These are phyloP conservation scores for Onychostoma macrolepis DNA, from an alignment of 2,113 vertebrate species.

Conservation along the genomic window DNA sequence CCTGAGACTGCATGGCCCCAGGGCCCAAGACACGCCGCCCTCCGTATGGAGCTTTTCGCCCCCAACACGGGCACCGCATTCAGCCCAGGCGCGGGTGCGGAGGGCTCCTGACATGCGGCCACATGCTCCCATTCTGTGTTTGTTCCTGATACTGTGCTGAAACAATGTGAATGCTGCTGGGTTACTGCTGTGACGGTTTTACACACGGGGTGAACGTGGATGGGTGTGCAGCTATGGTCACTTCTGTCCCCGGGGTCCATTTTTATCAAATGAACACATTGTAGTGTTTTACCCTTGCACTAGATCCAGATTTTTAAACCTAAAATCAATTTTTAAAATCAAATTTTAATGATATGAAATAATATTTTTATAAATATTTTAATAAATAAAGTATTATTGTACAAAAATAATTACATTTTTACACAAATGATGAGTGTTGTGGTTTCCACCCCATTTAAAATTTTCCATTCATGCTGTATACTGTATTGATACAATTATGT, in stretches of 20 bases:
- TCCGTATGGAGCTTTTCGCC: constrained; percentile 85
- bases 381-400: too few relatives aligned
- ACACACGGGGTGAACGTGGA: not conserved
- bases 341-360: not conserved
- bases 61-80: constrained; percentile 75
- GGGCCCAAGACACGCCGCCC: constrained; percentile 85
- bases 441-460: not conserved
- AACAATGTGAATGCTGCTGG: constrained; percentile 37
- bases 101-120: constrained; percentile 81
- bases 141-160: constrained; percentile 12
- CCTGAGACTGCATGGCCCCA: constrained; percentile 87
- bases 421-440: not conserved
- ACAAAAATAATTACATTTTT: too few relatives aligned
- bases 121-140: constrained; percentile 74
- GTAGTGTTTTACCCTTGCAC: not conserved
- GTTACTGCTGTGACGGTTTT: constrained; percentile 35
- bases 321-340: not conserved
- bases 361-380: not conserved
- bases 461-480: not conserved
- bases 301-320: not conserved
- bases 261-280: not conserved
- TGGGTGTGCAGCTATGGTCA: not conserved
- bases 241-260: not conserved
- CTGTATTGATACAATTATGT: too few relatives aligned
- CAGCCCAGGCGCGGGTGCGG: constrained; percentile 74